A percentile compares a stretch with the other conserved stretches of the same genome.
These are phyloP conservation scores for Lithobius niger DNA, from an alignment of 1,140 invertebrate genomes.

Conservation along the genomic window DNA sequence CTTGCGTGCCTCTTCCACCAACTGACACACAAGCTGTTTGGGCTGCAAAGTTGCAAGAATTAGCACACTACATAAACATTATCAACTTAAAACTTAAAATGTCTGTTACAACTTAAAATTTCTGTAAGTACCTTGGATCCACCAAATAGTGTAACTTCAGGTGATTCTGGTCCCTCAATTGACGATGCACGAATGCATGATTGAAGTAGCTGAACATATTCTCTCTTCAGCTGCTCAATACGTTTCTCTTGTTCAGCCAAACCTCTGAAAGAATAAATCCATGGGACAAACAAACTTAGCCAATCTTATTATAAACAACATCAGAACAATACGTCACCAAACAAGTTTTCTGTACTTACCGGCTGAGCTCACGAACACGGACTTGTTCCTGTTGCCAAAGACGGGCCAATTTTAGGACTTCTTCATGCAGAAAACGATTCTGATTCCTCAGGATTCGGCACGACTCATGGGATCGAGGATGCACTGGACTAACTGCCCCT, in stretches of 20 bases:
- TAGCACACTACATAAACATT: background rate
- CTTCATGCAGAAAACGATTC: slow-evolving; percentile 37
- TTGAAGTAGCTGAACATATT: slow-evolving; percentile 40
- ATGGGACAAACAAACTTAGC: background rate
- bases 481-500: too few relatives aligned
- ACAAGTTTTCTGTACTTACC: slow-evolving; percentile 7
- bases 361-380: slow-evolving; percentile 4
- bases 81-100: background rate
- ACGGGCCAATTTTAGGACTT: slow-evolving; percentile 26
- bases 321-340: background rate
- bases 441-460: slow-evolving; percentile 33
- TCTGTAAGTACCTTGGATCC: slow-evolving; percentile 31
- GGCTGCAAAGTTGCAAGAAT: slow-evolving; percentile 29
- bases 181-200: slow-evolving; percentile 36
- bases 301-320: background rate
- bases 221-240: slow-evolving; percentile 37
- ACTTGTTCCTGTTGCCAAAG: slow-evolving; percentile 18
- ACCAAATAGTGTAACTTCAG: slow-evolving; percentile 37
- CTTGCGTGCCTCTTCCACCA: slow-evolving; percentile 36
- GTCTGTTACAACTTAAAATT: background rate
- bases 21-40: slow-evolving; percentile 31
- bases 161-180: slow-evolving; percentile 32
- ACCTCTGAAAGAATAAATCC: slow-evolving; percentile 21
- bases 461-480: too few relatives aligned
- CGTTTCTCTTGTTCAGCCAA: slow-evolving; percentile 27